Percentiles rank a stretch among this genome's conserved stretches.
Conservation (phyloP, 2,888 invertebrate species). For the Limulus polyphemus region DNA sequence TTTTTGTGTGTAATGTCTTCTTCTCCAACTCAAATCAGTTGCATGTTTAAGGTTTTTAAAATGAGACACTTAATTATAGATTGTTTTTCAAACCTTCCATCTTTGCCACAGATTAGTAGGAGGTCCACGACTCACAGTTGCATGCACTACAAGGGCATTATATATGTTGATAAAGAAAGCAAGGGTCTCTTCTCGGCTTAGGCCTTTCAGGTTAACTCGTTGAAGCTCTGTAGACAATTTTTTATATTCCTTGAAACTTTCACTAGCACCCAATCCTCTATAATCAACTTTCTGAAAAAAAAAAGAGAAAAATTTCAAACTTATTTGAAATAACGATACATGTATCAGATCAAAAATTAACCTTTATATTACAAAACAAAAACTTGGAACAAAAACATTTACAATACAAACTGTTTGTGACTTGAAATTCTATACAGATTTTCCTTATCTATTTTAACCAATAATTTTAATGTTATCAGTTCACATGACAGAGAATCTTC, state of each 20-base stretch:
- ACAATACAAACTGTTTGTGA: no score
- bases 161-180: conserved; percentile 43
- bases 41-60: no score
- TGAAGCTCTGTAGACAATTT: conserved; percentile 35
- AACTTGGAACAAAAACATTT: background rate
- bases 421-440: no score
- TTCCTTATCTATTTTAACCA: no score
- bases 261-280: conserved; percentile 34
- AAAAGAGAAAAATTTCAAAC: background rate
- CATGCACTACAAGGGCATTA: conserved; percentile 42
- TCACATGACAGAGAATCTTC: no score
- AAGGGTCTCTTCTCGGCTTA: conserved; percentile 35
- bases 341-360: background rate
- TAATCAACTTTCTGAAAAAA: conserved; percentile 36
- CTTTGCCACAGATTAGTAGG: conserved; percentile 39
- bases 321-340: background rate
- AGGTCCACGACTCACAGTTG: conserved; percentile 36
- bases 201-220: conserved; percentile 31
- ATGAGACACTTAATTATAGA: no score
- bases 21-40: no score
- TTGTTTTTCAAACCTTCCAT: conserved; percentile 33
- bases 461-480: no score
- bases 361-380: background rate
- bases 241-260: conserved; percentile 35
- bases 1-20: no score